phyloP scores from a whole-genome alignment of 2,888 invertebrate species.

The Diploptera punctata region DNA sequence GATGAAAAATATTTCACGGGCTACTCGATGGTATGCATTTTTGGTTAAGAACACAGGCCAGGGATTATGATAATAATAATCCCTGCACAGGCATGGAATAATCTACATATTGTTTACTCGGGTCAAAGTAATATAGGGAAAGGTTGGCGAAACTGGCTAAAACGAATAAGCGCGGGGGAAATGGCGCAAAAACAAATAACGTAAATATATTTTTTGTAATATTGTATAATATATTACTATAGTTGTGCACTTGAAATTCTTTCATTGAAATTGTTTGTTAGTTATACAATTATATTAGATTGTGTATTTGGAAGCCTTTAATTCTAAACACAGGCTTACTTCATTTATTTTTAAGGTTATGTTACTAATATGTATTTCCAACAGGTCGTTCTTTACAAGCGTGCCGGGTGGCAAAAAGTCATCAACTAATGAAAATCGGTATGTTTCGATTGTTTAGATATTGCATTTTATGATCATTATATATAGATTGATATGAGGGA shows the following conservation, averaged over 20 bases:
- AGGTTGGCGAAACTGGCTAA: too few relatives aligned
- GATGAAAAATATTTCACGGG: too few relatives aligned
- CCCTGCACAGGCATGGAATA: too few relatives aligned
- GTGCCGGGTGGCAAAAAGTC: background rate
- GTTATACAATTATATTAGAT: background rate
- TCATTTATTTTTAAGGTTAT: background rate
- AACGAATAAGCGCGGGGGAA: too few relatives aligned
- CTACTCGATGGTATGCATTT: too few relatives aligned
- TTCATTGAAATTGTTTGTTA: background rate
- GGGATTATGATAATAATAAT: too few relatives aligned
- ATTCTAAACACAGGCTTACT: background rate
- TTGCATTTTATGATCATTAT: background rate
- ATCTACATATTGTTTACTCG: too few relatives aligned
- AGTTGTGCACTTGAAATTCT: background rate
- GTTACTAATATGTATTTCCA: background rate
- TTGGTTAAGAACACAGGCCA: too few relatives aligned
- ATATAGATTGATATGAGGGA: background rate
- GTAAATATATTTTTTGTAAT: conserved; percentile 35
- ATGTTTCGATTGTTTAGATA: background rate
- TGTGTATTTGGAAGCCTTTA: background rate
- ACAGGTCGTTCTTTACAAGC: conserved; percentile 36
- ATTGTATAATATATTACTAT: background rate
- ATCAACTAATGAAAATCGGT: background rate
- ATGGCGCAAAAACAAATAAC: conserved; percentile 40
- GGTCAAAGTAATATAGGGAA: too few relatives aligned